Conservation (phyloP, 2,888 invertebrate genomes). For the Endomychus coccineus region DNA sequence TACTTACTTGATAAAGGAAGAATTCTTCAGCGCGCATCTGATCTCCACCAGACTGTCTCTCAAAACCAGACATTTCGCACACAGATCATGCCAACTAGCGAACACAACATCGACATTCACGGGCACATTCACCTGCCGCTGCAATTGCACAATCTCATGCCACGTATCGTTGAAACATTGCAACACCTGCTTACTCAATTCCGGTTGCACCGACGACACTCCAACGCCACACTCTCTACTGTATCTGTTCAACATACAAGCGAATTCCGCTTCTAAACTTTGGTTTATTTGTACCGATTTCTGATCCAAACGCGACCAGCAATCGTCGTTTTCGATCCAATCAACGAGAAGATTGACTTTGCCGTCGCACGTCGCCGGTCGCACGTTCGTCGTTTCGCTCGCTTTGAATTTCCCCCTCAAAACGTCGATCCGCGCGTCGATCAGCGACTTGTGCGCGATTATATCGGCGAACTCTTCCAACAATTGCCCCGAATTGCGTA, state of each 20-base stretch:
- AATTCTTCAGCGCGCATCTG: constrained; percentile 25
- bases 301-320: constrained; percentile 45
- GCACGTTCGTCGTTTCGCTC: constrained; percentile 18
- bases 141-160: constrained; percentile 28
- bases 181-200: constrained; percentile 26
- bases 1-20: constrained; percentile 35
- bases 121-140: constrained; percentile 27
- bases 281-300: constrained; percentile 44
- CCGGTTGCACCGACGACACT: constrained; percentile 29
- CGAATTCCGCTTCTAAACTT: constrained; percentile 58
- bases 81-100: constrained; percentile 48
- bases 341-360: constrained; percentile 28
- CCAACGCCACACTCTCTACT: constrained; percentile 55
- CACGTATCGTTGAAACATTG: constrained; percentile 30
- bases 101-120: constrained; percentile 27
- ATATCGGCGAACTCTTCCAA: constrained; percentile 63
- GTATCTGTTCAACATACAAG: constrained; percentile 58
- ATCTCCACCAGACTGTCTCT: constrained; percentile 49
- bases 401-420: constrained; percentile 47
- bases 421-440: constrained; percentile 68
- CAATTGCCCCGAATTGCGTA: constrained; percentile 45
- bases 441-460: constrained; percentile 64
- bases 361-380: constrained; percentile 16
- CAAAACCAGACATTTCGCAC: constrained; percentile 51
- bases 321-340: constrained; percentile 36